Evolutionary conservation across 2,797 vertebrate genomes (phyloP), one percentile per base, ranked within the genome.

Genomic region (Pteropus rufus): DNA sequence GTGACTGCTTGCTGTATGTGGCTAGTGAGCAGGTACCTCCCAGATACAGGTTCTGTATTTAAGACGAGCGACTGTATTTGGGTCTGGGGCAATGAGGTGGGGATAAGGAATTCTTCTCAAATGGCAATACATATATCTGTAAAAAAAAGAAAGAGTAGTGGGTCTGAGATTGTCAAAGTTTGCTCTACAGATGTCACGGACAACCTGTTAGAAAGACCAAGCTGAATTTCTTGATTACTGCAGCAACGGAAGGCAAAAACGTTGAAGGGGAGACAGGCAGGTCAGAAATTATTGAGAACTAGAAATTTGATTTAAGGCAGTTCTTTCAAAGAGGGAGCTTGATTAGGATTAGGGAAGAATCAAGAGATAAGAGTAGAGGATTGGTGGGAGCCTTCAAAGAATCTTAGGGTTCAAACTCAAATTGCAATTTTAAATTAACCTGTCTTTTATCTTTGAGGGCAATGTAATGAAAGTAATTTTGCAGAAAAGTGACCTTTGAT

Each of bases 381-480:
- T 60, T 52, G 29, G 73, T 79, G 26, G 34, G 79, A 1, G 0
- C 24, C 36, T 72, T 91, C 67, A 62, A 62, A 80, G 29, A 81
- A 52, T 56, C 41, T 49, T 60, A 49, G 16, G 49, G 18, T 34
- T 95, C 44, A 69, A 58, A 76, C 16, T 90, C 49, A 85, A 97
- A 95, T 76, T 72, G 93, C 90, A 90, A 14, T 94, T 98, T 98
- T 88, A 97, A 97, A 93, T 89, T 86, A 96, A 76, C 81, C 82
- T 62, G 87, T 41, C 58, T 93, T 97, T 98, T 93, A 83, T 95
- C 96, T 97, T 95, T 87, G 89, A 79, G 97, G 95, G 97, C 89
- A 97, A 96, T 41, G 80, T 92, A 98, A 97, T 98, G 97, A 97
- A 98, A 97, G 70, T 72, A 56, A 21, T 97, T 98, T 96, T 93